Conservation (phyloP, 2,113 vertebrate genomes). For the Ifrita kowaldi region DNA sequence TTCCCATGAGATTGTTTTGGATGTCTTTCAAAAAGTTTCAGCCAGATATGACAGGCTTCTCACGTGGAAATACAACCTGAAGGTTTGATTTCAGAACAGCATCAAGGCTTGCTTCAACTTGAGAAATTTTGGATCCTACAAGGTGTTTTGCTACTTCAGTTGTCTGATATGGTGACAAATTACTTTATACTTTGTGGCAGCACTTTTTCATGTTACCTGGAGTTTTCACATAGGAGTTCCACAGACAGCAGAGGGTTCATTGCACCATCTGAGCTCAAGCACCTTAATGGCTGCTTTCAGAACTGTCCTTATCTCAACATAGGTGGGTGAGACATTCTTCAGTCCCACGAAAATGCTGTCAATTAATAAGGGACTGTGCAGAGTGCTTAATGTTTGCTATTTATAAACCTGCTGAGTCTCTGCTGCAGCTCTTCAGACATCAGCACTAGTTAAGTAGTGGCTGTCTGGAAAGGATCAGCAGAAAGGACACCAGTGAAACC, state of each 20-base stretch:
- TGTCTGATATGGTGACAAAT: not conserved
- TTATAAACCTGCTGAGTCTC: slow-evolving; percentile 5
- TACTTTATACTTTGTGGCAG: not conserved
- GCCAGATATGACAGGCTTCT: not conserved
- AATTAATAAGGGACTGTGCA: not conserved
- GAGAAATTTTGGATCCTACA: not conserved
- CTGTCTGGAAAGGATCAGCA: not conserved
- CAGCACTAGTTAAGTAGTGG: not conserved
- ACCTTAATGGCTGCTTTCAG: not conserved
- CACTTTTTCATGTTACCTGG: not conserved
- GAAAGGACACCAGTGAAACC: not conserved
- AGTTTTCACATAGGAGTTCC: not conserved
- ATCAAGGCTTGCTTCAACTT: not conserved
- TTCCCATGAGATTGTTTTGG: not conserved
- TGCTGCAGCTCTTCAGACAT: not conserved
- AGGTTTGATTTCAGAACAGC: not conserved
- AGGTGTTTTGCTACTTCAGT: not conserved
- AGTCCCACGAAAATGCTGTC: not conserved
- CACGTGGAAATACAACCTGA: not conserved
- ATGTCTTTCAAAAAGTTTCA: not conserved
- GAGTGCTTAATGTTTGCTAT: not conserved
- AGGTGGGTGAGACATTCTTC: slow-evolving; percentile 18
- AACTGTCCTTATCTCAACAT: not conserved
- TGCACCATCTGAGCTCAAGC: not conserved
- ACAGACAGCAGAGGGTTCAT: not conserved